Evolutionary conservation across 2,888 invertebrate species (phyloP), one percentile per base, ranked within the genome.

Genomic region (Melitaea athalia): DNA sequence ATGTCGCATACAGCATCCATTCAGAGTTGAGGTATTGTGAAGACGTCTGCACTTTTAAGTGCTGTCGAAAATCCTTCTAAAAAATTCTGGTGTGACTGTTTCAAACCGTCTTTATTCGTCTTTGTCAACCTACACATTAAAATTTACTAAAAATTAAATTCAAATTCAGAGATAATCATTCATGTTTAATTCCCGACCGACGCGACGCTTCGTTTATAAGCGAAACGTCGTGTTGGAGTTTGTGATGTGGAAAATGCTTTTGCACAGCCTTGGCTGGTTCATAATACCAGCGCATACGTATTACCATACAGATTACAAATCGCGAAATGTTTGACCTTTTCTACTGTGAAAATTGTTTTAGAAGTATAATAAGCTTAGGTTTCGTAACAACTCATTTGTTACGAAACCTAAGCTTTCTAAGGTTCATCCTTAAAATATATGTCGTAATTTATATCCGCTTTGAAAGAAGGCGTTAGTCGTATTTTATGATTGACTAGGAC

Each of bases 181-280:
- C 47, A 62, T 62, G 62, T 42, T 62, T 43, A 42, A 31, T 55
- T 42, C 61, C 61, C 62, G 42, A 62, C 45, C 8, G 11, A 11
- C 24, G 42, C 24, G 42, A 31, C 15, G 42, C 42, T 38, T 42
- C 15, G 38, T 63, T 63, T 62, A 38, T 57, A 53, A 65, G 17
- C 45, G 53, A 61, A 67, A 67, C 55, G 31, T 62, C 66, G 55
- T 62, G 66, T 55, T 47, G 49, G 57, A 42, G 47, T 67, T 42
- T 62, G 47, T 67, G 61, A 67, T 62, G 66, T 62, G 62, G 60
- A n/a, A 55, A 60, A 62, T 67, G 66, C 49, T 38, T 38, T 33
- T 38, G 66, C 62, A 67, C 61, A 62, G 55, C 33, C 55, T 61
- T 17, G 42, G 15, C 42, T 50, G 15, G 10, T 49, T 43, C 11